These are phyloP conservation scores for Acanthosoma haemorrhoidale DNA, from an alignment of 2,888 invertebrate species.

Conservation along the genomic window DNA sequence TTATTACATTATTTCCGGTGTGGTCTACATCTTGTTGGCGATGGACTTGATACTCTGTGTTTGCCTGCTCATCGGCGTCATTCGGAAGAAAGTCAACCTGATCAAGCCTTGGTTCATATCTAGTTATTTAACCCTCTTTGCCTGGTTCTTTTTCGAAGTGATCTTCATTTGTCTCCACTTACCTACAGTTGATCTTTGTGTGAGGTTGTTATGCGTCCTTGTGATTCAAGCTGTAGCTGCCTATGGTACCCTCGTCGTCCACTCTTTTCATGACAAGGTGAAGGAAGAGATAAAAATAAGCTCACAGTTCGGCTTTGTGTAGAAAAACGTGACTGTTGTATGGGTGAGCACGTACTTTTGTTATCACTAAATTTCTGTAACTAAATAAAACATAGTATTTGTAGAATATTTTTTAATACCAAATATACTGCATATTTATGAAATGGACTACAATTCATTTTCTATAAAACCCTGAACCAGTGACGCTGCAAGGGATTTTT, in stretches of 20 bases:
- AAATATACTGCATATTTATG: no score
- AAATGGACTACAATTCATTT: no score
- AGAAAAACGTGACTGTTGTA: no score
- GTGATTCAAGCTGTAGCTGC: neutral
- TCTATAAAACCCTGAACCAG: no score
- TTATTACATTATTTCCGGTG: no score
- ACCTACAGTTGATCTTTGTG: neutral
- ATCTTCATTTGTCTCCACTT: neutral
- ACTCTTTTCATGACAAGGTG: neutral
- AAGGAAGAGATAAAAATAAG: no score
- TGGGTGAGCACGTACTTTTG: no score
- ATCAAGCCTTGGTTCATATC: neutral
- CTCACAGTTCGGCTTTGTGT: no score
- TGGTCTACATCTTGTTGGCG: neutral
- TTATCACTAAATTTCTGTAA: no score
- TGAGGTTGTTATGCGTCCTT: neutral
- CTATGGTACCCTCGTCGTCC: neutral
- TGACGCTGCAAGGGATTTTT: no score
- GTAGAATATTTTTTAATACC: no score
- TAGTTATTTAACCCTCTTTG: neutral
- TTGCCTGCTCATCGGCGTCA: neutral
- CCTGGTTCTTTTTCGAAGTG: neutral
- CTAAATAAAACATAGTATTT: no score
- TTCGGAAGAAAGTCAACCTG: neutral
- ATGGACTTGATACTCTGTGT: neutral